Percentiles rank a stretch among this genome's conserved stretches.
Evolutionary conservation across 2,797 vertebrate genomes (phyloP).

Genomic region (Liasis olivaceus): DNA sequence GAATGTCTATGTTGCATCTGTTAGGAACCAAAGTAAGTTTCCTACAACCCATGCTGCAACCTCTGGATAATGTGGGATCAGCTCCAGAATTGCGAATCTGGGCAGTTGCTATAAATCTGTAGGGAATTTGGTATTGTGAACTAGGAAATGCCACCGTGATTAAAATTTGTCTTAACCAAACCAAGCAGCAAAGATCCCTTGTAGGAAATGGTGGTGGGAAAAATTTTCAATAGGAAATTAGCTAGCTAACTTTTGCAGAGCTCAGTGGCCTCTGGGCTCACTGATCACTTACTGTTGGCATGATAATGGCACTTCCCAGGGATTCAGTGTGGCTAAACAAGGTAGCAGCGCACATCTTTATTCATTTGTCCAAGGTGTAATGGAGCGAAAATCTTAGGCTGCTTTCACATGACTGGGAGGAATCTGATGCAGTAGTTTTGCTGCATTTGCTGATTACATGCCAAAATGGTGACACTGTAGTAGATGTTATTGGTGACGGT

Average conservation of each 20-base stretch:
- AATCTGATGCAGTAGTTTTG: background rate
- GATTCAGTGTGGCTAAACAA: slow-evolving; percentile 10
- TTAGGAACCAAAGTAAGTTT: background rate
- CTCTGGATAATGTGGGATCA: background rate
- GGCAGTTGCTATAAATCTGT: background rate
- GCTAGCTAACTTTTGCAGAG: slow-evolving; percentile 9
- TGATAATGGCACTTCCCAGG: background rate
- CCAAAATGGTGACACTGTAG: background rate
- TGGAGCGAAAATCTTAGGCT: background rate
- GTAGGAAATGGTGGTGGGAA: background rate
- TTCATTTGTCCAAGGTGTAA: slow-evolving; percentile 18
- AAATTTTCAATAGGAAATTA: slow-evolving; percentile 13
- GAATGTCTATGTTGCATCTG: background rate
- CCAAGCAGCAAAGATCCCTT: background rate
- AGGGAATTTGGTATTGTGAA: background rate
- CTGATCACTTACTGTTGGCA: background rate
- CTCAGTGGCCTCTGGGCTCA: background rate
- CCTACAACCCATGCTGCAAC: background rate
- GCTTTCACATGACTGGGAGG: slow-evolving; percentile 7
- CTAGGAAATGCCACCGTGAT: background rate
- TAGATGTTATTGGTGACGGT: background rate
- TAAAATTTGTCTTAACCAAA: background rate
- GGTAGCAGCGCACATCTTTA: slow-evolving; percentile 5
- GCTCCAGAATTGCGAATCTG: background rate
- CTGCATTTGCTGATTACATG: background rate